Evolutionary conservation across 2,888 invertebrate species (phyloP).

Genomic region (Panopea generosa): DNA sequence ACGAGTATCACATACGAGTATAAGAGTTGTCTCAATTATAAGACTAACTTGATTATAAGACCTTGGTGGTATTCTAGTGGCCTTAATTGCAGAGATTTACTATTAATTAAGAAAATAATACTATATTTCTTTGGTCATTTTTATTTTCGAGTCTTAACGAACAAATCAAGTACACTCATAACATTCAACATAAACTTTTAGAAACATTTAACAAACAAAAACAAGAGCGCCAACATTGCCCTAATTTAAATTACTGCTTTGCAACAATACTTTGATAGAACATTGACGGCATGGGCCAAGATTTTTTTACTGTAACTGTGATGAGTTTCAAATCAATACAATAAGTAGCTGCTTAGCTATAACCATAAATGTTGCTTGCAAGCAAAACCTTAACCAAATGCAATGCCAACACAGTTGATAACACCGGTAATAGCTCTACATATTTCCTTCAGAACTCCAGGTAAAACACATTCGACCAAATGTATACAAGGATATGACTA

Average conservation of each 20-base stretch:
- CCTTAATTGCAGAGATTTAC: too few species aligned
- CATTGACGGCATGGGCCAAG: too few species aligned
- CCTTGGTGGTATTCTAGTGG: constrained; percentile 2
- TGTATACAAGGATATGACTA: too few species aligned
- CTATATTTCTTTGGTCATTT: constrained; percentile 2
- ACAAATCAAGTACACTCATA: constrained; percentile 3
- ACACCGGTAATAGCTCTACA: not conserved
- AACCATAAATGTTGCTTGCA: not conserved
- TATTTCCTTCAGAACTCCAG: not conserved
- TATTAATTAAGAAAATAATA: too few species aligned
- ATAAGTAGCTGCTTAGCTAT: not conserved
- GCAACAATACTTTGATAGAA: too few species aligned
- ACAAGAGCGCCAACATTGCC: constrained; percentile 1
- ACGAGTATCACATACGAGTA: too few species aligned
- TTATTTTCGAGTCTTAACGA: constrained; percentile 1
- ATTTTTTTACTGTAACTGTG: constrained; percentile 3
- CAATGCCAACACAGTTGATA: not conserved
- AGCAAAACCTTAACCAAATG: not conserved
- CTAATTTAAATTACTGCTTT: too few species aligned
- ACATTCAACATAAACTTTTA: too few species aligned
- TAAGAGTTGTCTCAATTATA: too few species aligned
- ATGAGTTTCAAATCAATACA: not conserved
- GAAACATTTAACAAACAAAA: constrained; percentile 1
- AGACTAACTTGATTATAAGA: constrained; percentile 3
- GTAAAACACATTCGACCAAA: too few species aligned